Percentiles rank a stretch among this genome's conserved stretches.
These are phyloP conservation scores for Rhagologus leucostigma DNA, from an alignment of 2,113 vertebrate genomes.

Conservation along the genomic window DNA sequence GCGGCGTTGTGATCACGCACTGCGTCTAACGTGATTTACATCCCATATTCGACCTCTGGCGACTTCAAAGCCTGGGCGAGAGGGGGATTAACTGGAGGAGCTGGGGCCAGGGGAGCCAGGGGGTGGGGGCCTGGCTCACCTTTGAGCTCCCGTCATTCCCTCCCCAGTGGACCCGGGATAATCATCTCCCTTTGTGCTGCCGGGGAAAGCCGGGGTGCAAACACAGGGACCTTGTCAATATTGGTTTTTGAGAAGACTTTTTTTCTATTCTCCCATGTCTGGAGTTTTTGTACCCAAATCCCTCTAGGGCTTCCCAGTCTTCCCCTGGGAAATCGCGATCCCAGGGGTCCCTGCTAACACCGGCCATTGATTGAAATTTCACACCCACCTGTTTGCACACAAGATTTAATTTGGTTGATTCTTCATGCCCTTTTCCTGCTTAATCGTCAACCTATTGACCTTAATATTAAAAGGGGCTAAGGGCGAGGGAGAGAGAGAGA, in stretches of 20 bases:
- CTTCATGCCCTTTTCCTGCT: constrained; percentile 59
- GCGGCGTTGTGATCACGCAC: neutral
- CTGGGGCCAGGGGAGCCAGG: neutral
- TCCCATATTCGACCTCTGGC: constrained; percentile 30
- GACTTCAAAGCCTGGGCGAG: constrained; percentile 29
- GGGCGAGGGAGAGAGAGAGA: neutral
- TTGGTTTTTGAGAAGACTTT: constrained; percentile 54
- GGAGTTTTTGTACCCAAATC: constrained; percentile 40
- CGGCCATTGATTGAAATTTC: constrained; percentile 22
- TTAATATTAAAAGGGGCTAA: constrained; percentile 53
- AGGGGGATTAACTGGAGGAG: constrained; percentile 7
- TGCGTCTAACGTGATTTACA: constrained; percentile 21
- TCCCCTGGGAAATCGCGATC: constrained; percentile 11
- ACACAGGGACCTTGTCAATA: constrained; percentile 10
- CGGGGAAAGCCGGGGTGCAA: neutral
- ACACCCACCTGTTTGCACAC: constrained; percentile 51
- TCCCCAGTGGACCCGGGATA: neutral
- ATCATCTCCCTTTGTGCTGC: neutral
- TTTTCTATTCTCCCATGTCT: constrained; percentile 19
- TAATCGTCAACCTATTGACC: constrained; percentile 44
- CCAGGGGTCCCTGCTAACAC: neutral
- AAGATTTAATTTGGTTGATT: constrained; percentile 50
- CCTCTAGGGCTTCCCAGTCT: neutral
- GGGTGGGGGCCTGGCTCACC: neutral
- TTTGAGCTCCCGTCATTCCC: neutral